Evolutionary conservation across 2,888 invertebrate genomes (phyloP), one percentile per base, ranked within the genome.

Genomic region (Athrips mouffetella): DNA sequence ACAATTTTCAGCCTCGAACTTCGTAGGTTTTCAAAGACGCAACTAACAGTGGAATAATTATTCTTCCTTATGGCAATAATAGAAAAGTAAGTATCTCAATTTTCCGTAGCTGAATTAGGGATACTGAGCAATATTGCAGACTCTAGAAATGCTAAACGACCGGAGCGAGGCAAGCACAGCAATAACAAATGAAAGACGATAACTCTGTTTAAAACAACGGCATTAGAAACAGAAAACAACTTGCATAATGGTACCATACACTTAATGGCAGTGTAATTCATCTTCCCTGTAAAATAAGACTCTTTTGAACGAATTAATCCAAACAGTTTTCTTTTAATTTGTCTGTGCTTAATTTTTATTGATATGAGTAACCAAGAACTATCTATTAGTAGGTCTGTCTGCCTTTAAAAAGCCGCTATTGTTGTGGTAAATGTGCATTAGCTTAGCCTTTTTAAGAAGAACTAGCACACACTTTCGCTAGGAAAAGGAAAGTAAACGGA

Each of bases 401-500:
- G 48, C 54, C 57, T 56, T 55, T 53, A 58, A 58, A 60, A 63
- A 54, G 51, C 47, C 51, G 46, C 63, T 60, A 71, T 77, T 71
- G 76, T 77, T 65, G 66, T 63, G 60, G 67, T 67, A 70, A 71
- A 70, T 67, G 64, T 59, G 58, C 67, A 67, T 71, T 75, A 65
- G 65, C 63, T 63, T 60, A 63, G 65, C 61, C 67, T 73, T 72
- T 77, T 75, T 66, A 69, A 70, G 65, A 70, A 18, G 59, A 80
- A 75, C 76, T 73, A 65, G 78, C 74, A 75, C 76, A 66, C 67
- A 80, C 83, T 83, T 84, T 84, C 83, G 70, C 79, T 76, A 68
- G 64, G 66, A 78, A 80, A 67, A 77, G 68, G 80, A 83, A 81
- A 82, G 82, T 80, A 69, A 73, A 71, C 59, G 62, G 55, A 70